A percentile compares a stretch with the other conserved stretches of the same genome.
phyloP scores from a whole-genome alignment of 2,888 invertebrate genomes.

The Cheilosia variabilis region DNA sequence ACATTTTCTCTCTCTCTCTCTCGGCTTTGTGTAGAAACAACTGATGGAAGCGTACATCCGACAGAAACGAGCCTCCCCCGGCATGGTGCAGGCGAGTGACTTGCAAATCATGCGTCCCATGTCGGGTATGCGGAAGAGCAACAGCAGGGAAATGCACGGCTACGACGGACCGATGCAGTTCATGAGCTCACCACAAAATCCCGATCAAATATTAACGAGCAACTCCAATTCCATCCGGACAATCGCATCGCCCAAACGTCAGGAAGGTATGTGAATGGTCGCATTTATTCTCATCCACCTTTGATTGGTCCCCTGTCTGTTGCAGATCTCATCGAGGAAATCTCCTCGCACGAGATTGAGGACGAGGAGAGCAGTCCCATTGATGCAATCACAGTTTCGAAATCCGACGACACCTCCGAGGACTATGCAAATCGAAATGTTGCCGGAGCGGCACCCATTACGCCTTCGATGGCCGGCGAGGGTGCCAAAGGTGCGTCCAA shows the following conservation, averaged over 20 bases:
- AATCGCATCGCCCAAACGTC: constrained; percentile 78
- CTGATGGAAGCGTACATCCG: constrained; percentile 95
- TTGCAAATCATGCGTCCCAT: constrained; percentile 89
- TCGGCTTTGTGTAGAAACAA: constrained; percentile 86
- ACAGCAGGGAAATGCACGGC: constrained; percentile 82
- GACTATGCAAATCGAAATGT: constrained; percentile 82
- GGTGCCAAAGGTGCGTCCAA: constrained; percentile 66
- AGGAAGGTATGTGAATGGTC: constrained; percentile 78
- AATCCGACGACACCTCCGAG: constrained; percentile 77
- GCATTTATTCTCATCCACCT: background rate
- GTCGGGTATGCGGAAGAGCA: constrained; percentile 90
- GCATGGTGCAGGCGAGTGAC: constrained; percentile 95
- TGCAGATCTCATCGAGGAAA: constrained; percentile 82
- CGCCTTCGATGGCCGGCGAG: constrained; percentile 74
- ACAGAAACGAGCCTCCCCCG: constrained; percentile 92
- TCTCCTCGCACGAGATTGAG: constrained; percentile 84
- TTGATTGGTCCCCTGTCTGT: background rate
- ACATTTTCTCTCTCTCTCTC: constrained; percentile 15
- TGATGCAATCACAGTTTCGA: constrained; percentile 79
- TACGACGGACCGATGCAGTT: constrained; percentile 96
- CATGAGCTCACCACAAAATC: constrained; percentile 91
- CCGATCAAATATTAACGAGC: constrained; percentile 88
- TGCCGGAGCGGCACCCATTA: constrained; percentile 77
- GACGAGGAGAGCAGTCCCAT: constrained; percentile 87
- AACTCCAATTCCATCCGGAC: constrained; percentile 76